phyloP scores from a whole-genome alignment of 1,140 invertebrate genomes.

The Drosophila lacertosa region DNA sequence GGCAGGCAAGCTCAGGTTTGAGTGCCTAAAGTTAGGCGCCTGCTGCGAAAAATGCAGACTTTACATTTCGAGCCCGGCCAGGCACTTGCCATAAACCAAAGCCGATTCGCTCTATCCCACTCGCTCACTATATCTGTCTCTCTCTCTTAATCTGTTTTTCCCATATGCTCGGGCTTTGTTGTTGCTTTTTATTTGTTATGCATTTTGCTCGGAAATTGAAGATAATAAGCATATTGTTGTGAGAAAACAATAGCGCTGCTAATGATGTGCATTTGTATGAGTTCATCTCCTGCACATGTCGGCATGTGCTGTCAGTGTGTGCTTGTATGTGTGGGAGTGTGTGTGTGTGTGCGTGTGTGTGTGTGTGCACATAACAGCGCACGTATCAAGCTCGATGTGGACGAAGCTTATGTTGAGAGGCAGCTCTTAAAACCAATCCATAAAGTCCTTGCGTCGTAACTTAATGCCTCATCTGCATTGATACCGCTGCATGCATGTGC shows the following conservation, averaged over 20 bases:
- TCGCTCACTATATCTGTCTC: neutral
- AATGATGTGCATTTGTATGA: slow-evolving; percentile 75
- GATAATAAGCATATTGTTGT: slow-evolving; percentile 81
- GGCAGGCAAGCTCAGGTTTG: slow-evolving; percentile 66
- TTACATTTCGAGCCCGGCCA: slow-evolving; percentile 57
- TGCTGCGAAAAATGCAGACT: slow-evolving; percentile 69
- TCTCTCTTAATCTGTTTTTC: neutral
- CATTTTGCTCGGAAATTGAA: slow-evolving; percentile 80
- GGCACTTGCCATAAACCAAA: slow-evolving; percentile 59
- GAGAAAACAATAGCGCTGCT: slow-evolving; percentile 76
- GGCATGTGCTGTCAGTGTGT: slow-evolving; percentile 6
- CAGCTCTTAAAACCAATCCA: slow-evolving; percentile 22
- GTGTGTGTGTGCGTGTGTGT: neutral
- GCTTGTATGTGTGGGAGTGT: slow-evolving; percentile 14
- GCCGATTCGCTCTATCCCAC: neutral
- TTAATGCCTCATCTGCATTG: slow-evolving; percentile 1
- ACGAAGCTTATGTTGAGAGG: slow-evolving; percentile 19
- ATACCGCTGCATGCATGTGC: neutral
- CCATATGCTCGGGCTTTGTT: slow-evolving; percentile 21
- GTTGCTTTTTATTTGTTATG: slow-evolving; percentile 79
- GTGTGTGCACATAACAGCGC: slow-evolving; percentile 50
- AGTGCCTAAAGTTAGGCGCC: slow-evolving; percentile 74
- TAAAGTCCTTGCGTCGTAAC: neutral
- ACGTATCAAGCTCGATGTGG: slow-evolving; percentile 32
- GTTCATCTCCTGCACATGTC: slow-evolving; percentile 24